phyloP scores from a whole-genome alignment of 2,113 vertebrate genomes.

The Xenus cinereus region DNA sequence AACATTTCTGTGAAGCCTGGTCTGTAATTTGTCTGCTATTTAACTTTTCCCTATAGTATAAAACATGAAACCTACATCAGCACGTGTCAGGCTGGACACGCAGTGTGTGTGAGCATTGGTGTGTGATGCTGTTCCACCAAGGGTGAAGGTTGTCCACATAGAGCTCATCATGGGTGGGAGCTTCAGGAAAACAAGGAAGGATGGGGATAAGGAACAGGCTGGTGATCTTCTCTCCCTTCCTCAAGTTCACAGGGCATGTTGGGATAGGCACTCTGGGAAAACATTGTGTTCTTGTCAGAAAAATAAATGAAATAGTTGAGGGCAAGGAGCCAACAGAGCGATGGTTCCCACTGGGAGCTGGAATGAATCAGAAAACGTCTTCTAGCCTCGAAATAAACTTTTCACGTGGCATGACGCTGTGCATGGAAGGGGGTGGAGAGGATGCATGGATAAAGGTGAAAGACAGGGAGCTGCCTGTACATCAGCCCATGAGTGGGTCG shows the following conservation, averaged over 20 bases:
- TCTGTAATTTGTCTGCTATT: not conserved
- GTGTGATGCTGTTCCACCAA: too few species aligned
- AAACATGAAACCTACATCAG: not conserved
- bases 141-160: not conserved
- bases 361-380: not conserved
- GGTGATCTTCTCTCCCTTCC: not conserved
- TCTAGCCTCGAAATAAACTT: not conserved
- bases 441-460: not conserved
- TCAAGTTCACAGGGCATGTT: not conserved
- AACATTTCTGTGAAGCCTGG: not conserved
- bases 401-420: rapidly evolving
- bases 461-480: not conserved
- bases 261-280: not conserved
- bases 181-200: not conserved
- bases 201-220: not conserved
- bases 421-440: not conserved
- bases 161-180: rapidly evolving
- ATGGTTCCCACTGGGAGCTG: not conserved
- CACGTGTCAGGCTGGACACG: not conserved
- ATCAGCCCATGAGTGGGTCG: not conserved
- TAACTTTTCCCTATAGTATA: not conserved
- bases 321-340: not conserved
- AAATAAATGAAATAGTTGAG: not conserved
- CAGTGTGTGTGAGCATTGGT: not conserved
- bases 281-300: not conserved